Conservation (phyloP, 92 coral and sea anemone species). For the Phenganax marumi region DNA sequence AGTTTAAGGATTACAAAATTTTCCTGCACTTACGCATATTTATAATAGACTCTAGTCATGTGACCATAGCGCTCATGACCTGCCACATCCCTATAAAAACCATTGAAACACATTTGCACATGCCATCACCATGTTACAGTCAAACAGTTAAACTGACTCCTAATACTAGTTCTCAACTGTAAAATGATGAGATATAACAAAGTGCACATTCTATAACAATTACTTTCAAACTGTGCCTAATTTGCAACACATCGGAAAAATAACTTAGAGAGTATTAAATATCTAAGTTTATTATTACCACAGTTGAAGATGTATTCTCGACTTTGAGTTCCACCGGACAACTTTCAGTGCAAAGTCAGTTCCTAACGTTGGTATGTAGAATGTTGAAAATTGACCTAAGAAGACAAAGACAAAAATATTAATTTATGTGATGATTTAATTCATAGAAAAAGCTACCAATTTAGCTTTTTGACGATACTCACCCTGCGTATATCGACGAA, state of each 20-base stretch:
- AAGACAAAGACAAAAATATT: neutral
- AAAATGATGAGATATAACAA: no score
- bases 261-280: no score
- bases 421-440: neutral
- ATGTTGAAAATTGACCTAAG: constrained; percentile 74
- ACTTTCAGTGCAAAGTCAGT: constrained; percentile 94
- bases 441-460: neutral
- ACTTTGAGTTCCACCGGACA: constrained; percentile 77
- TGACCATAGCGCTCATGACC: constrained; percentile 98
- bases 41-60: constrained; percentile 94
- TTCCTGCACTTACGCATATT: constrained; percentile 83
- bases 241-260: neutral
- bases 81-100: constrained; percentile 82
- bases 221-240: no score
- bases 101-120: neutral
- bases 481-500: constrained; percentile 94
- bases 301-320: constrained; percentile 81
- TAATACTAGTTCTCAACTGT: no score
- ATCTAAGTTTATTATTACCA: constrained; percentile 58
- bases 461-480: constrained; percentile 8
- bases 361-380: constrained; percentile 85
- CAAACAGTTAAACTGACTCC: no score
- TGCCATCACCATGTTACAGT: neutral
- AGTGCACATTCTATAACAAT: no score
- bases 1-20: neutral